Percentiles rank a stretch among this genome's conserved stretches.
These are phyloP conservation scores for Benthosema pterotum DNA, from an alignment of 2,797 vertebrate species.

Conservation along the genomic window DNA sequence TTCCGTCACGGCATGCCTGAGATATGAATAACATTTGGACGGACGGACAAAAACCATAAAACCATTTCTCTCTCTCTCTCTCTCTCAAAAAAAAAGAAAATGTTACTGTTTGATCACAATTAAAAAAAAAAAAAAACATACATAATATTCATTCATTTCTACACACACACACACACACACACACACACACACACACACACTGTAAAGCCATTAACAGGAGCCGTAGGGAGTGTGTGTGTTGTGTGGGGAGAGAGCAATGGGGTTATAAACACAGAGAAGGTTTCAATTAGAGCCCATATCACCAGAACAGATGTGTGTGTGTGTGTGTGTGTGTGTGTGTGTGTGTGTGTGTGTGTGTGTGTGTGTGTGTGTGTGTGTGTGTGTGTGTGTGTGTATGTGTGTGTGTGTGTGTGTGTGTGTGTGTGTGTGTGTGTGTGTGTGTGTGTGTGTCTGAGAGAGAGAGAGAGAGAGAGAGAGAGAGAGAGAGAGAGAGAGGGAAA, in stretches of 20 bases:
- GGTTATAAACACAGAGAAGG: constrained; percentile 54
- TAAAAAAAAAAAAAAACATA: too few species aligned
- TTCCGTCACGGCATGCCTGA: too few species aligned
- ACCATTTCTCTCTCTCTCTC: too few species aligned
- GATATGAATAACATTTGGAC: too few species aligned
- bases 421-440: constrained; percentile 9
- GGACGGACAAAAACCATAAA: too few species aligned
- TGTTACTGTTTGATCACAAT: too few species aligned
- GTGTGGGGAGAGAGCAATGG: constrained; percentile 28
- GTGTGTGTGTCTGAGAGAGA: neutral
- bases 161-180: constrained; percentile 3
- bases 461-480: neutral
- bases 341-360: constrained; percentile 2
- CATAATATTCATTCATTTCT: neutral
- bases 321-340: constrained; percentile 4
- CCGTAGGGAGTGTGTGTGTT: constrained; percentile 19
- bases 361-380: constrained; percentile 6
- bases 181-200: neutral
- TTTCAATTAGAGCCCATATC: constrained; percentile 53
- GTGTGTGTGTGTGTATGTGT: constrained; percentile 6
- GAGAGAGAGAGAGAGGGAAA: too few species aligned
- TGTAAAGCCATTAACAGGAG: constrained; percentile 39
- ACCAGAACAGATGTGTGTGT: constrained; percentile 22
- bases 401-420: constrained; percentile 6
- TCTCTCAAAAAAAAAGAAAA: too few species aligned